Evolutionary conservation across 2,888 invertebrate species (phyloP).

Genomic region (Altica lythri): DNA sequence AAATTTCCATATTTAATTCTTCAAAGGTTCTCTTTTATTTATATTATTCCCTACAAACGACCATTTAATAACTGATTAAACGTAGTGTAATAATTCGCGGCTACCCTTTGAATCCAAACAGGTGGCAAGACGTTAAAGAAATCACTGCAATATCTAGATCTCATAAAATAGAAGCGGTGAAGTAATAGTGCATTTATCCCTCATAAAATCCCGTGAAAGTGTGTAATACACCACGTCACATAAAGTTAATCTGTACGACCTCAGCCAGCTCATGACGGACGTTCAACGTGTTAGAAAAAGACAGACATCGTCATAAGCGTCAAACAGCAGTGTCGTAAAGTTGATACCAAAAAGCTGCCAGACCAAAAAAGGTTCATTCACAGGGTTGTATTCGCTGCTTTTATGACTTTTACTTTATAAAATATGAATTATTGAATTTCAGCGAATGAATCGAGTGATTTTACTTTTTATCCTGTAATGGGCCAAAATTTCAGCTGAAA

Average conservation of each 20-base stretch:
- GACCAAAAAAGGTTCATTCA: conserved; percentile 39
- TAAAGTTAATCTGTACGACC: conserved; percentile 54
- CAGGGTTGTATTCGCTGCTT: conserved; percentile 15
- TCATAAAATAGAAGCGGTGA: conserved; percentile 55
- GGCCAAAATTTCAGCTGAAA: too few relatives aligned
- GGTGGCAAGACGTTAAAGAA: conserved; percentile 51
- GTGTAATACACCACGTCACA: conserved; percentile 59
- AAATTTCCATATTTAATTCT: too few relatives aligned
- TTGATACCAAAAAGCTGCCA: conserved; percentile 52
- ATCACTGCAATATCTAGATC: conserved; percentile 55
- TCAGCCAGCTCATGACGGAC: conserved; percentile 43
- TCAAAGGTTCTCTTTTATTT: too few relatives aligned
- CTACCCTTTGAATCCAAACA: conserved; percentile 39
- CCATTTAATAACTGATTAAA: neutral
- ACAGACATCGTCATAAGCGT: conserved; percentile 55
- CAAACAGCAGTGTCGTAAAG: conserved; percentile 57
- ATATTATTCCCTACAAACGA: too few relatives aligned
- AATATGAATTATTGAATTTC: too few relatives aligned
- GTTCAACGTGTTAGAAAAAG: conserved; percentile 47
- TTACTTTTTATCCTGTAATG: too few relatives aligned
- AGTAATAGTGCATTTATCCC: conserved; percentile 57
- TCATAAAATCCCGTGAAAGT: conserved; percentile 58
- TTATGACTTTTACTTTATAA: neutral
- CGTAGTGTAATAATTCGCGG: neutral
- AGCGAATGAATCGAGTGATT: too few relatives aligned